Conservation (phyloP, 2,797 vertebrate genomes). For the Halcyon chelicuti region DNA sequence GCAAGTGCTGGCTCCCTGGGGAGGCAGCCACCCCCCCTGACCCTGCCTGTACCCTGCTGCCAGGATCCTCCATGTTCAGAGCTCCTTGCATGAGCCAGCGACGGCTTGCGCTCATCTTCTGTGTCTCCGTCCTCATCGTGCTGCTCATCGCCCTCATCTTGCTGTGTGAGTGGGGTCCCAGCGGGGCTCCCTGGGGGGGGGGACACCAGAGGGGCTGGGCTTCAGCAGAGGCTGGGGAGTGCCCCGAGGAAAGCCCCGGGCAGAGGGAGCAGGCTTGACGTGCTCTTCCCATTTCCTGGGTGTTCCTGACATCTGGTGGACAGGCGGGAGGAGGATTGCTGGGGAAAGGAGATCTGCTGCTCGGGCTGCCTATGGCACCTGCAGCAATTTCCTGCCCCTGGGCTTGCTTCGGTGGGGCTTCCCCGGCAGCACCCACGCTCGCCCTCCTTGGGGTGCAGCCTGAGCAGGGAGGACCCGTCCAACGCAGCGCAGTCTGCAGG, state of each 20-base stretch:
- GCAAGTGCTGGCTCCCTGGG: accelerated
- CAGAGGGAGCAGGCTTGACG: neutral
- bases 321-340: neutral
- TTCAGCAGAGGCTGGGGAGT: neutral
- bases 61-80: constrained; percentile 75
- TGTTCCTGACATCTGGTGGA: constrained; percentile 49
- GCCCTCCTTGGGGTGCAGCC: accelerated
- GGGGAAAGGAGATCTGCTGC: neutral
- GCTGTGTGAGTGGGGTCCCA: constrained; percentile 74
- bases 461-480: neutral
- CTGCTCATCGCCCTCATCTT: constrained; percentile 77
- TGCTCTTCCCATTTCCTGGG: neutral
- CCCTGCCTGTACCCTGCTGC: neutral
- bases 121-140: constrained; percentile 74
- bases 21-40: neutral
- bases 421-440: neutral
- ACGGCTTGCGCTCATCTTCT: constrained; percentile 71
- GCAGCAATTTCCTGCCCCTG: accelerated
- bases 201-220: neutral
- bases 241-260: neutral
- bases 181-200: neutral
- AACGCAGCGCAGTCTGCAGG: accelerated
- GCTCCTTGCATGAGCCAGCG: constrained; percentile 72
- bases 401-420: accelerated
- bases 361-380: accelerated